These are phyloP conservation scores for Oxyura jamaicensis DNA, from an alignment of 2,113 vertebrate species.

Conservation along the genomic window DNA sequence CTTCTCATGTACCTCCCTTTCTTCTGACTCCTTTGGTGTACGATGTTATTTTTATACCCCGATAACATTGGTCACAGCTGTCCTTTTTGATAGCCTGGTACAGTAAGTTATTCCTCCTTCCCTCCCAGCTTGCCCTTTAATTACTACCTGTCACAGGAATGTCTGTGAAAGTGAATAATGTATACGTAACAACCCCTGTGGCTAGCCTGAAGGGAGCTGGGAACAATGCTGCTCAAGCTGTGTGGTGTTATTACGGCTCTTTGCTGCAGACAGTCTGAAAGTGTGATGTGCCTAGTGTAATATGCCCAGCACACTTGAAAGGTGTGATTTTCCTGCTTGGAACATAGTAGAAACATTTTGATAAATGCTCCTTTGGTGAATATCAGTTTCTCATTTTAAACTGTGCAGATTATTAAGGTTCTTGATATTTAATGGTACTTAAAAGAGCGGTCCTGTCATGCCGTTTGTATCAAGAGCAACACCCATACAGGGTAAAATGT, in stretches of 20 bases:
- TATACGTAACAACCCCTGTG: background rate
- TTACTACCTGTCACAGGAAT: constrained; percentile 43
- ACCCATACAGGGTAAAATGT: background rate
- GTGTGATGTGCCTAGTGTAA: background rate
- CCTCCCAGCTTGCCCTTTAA: constrained; percentile 40
- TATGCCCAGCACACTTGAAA: background rate
- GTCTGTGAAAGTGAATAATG: constrained; percentile 43
- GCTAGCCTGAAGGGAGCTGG: background rate
- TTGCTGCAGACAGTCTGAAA: constrained; percentile 24
- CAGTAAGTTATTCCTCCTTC: constrained; percentile 16
- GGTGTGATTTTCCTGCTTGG: constrained; percentile 42
- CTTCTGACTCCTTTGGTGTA: background rate
- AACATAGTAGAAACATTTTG: constrained; percentile 40
- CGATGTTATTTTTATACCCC: background rate
- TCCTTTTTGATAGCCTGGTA: background rate
- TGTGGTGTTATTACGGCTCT: constrained; percentile 12
- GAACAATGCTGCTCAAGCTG: background rate
- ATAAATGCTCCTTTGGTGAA: constrained; percentile 28
- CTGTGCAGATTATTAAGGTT: background rate
- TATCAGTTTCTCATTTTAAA: background rate
- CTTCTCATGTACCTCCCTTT: background rate
- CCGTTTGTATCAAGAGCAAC: background rate
- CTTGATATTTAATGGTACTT: background rate
- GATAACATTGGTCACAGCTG: background rate
- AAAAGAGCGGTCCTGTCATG: background rate